These are phyloP conservation scores for Thera obeliscata DNA, from an alignment of 2,888 invertebrate genomes.

Conservation along the genomic window DNA sequence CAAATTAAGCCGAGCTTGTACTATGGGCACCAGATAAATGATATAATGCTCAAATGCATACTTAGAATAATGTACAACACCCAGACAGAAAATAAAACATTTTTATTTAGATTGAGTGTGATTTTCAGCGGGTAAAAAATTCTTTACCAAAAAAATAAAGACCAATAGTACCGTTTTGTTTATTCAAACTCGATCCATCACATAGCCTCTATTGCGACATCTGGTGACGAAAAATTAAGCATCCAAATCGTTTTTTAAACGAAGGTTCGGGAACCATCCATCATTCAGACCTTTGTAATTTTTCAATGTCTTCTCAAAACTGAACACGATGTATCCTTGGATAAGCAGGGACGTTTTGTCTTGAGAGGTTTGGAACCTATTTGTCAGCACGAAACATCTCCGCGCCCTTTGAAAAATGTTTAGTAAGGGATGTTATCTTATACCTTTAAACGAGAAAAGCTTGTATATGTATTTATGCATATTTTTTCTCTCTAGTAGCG, in stretches of 20 bases:
- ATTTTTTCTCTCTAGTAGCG: too few relatives aligned
- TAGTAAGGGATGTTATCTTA: too few relatives aligned
- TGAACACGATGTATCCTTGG: conserved; percentile 35
- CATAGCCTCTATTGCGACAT: conserved; percentile 55
- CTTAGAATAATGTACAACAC: too few relatives aligned
- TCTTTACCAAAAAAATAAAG: conserved; percentile 1
- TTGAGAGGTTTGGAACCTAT: conserved; percentile 3
- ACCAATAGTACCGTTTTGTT: conserved; percentile 38
- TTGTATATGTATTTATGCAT: too few relatives aligned
- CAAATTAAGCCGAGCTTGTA: too few relatives aligned
- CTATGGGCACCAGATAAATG: too few relatives aligned
- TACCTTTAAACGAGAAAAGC: too few relatives aligned
- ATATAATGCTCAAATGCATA: too few relatives aligned
- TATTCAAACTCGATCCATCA: conserved; percentile 66
- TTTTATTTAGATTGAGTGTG: not conserved
- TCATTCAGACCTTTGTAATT: conserved; percentile 70
- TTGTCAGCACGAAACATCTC: not conserved
- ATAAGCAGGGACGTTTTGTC: conserved; percentile 1
- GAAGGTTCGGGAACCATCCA: conserved; percentile 64
- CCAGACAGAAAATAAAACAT: too few relatives aligned
- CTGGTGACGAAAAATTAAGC: conserved; percentile 78
- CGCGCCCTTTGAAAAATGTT: not conserved
- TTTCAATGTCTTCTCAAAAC: conserved; percentile 67
- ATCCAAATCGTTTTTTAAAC: conserved; percentile 75
- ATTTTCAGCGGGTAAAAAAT: not conserved